These are phyloP conservation scores for Palaemon carinicauda DNA, from an alignment of 1,140 invertebrate genomes.

Conservation along the genomic window DNA sequence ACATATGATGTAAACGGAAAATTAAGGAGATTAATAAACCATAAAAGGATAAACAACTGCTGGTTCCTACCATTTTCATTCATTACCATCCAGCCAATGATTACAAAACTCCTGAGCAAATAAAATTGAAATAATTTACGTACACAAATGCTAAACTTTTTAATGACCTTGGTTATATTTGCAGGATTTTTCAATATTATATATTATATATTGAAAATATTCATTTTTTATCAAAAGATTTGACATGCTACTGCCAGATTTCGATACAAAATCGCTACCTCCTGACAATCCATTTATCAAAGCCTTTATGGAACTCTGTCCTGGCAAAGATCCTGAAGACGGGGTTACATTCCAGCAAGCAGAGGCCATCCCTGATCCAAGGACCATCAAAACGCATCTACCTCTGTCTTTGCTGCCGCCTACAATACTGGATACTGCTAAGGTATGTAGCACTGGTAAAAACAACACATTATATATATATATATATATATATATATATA, in stretches of 20 bases:
- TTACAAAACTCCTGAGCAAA: too few species aligned
- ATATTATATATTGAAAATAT: not conserved
- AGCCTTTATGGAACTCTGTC: not conserved
- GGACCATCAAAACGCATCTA: slow-evolving; percentile 27
- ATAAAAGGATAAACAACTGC: too few species aligned
- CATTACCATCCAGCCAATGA: too few species aligned
- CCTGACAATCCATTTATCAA: not conserved
- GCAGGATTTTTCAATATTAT: not conserved
- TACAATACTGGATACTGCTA: slow-evolving; percentile 19
- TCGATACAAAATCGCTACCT: too few species aligned
- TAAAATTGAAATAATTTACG: too few species aligned
- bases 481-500: too few species aligned
- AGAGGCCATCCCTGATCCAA: not conserved
- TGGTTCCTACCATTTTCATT: too few species aligned
- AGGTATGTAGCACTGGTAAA: not conserved
- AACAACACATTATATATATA: too few species aligned
- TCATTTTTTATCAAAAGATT: not conserved
- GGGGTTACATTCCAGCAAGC: not conserved
- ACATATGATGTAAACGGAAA: too few species aligned
- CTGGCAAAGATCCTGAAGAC: not conserved
- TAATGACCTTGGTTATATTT: too few species aligned
- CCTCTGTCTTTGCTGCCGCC: slow-evolving; percentile 19
- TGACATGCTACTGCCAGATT: not conserved
- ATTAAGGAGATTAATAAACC: too few species aligned
- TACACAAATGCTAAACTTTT: too few species aligned